Evolutionary conservation across 2,113 vertebrate species (phyloP), one percentile per base, ranked within the genome.

Genomic region (Neolamprologus ventralis): DNA sequence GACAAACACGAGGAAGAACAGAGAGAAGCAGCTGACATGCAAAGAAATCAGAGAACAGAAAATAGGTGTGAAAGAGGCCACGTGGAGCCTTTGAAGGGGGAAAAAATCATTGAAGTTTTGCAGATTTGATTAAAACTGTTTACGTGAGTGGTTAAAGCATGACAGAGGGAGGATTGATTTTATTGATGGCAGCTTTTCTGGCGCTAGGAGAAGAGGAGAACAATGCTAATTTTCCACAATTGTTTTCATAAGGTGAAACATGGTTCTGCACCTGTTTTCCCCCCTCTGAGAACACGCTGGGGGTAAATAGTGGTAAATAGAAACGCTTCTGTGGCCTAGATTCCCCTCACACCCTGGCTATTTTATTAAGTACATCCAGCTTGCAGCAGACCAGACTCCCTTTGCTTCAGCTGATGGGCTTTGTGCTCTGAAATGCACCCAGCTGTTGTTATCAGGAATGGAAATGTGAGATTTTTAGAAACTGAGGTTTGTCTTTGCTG

Each of bases 81-180:
- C 13, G 1, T 35, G 28, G 78, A 87, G 45, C 28, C 54, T 85
- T 60, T 84, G 81, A 88, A 54, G 58, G 68, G 28, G 68, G 13
- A 13, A 31, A 42, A 80, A 80, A 37, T 79, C 82, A 87, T 84
- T 82, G 60, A 85, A 71, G 86, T 90, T 91, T 88, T 47, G 28
- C 73, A 82, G 83, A 92, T 89, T 90, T 88, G 80, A 94, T 94
- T 94, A 90, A 91, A 91, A 75, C 71, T 82, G 88, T 91, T 92
- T 89, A 89, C 21, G 31, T 83, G 81, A 73, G 68, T 87, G 53
- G 84, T 91, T 89, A 87, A 89, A 91, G 87, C 84, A 45, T 86
- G 89, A 85, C 84, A 47, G 33, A 65, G 54, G 9, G 31, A 51
- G 71, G 54, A 83, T 40, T 54, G 82, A 85, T 87, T 88, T 83